Conservation (phyloP, 2,888 invertebrate genomes). For the Chrysomela aeneicollis region DNA sequence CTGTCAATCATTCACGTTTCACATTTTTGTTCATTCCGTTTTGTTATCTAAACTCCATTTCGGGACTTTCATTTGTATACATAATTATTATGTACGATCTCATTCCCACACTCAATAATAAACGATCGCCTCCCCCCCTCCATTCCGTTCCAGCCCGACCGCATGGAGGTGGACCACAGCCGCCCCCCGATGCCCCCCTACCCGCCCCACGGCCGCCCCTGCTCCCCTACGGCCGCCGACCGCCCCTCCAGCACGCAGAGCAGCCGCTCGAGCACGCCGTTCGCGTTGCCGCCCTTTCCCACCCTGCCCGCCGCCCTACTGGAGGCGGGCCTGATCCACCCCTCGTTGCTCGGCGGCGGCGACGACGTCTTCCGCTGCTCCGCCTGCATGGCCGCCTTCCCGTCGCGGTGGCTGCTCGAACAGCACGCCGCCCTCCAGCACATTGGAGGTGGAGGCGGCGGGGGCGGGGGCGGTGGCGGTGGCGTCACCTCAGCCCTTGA, state of each 20-base stretch:
- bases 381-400: constrained; percentile 86
- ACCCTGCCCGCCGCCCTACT: constrained; percentile 66
- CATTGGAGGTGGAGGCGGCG: constrained; percentile 59
- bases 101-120: no score
- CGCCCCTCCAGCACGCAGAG: constrained; percentile 60
- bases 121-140: no score
- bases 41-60: no score
- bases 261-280: constrained; percentile 66
- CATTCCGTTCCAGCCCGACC: neutral
- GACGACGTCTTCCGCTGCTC: constrained; percentile 68
- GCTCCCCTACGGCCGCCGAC: constrained; percentile 55
- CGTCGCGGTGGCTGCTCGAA: constrained; percentile 86
- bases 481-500: constrained; percentile 67
- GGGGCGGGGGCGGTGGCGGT: constrained; percentile 3
- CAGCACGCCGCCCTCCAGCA: constrained; percentile 87
- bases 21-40: no score
- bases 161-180: constrained; percentile 33
- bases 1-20: no score
- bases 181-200: constrained; percentile 55
- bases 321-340: constrained; percentile 65
- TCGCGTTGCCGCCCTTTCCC: constrained; percentile 64
- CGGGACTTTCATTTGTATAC: no score
- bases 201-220: constrained; percentile 61
- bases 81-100: no score
- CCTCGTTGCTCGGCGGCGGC: constrained; percentile 53